These are phyloP conservation scores for Xiphorhynchus erythropygius DNA, from an alignment of 2,797 vertebrate genomes.

Conservation along the genomic window DNA sequence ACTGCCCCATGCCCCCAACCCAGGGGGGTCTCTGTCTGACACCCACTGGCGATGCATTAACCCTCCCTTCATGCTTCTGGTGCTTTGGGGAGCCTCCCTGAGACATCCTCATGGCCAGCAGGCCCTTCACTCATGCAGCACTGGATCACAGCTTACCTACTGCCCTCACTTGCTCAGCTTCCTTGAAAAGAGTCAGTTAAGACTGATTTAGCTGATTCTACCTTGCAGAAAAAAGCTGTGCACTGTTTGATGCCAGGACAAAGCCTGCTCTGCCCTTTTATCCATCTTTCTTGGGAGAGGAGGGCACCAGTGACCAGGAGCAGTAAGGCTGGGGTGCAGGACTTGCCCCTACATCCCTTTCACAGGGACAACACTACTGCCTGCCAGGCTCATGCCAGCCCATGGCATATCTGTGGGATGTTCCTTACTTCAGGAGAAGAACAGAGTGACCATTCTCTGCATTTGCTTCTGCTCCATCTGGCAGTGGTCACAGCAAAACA, in stretches of 20 bases:
- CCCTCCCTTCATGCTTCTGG: accelerated
- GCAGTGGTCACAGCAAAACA: not conserved
- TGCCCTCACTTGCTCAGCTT: not conserved
- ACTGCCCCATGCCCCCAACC: accelerated
- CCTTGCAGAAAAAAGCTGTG: not conserved
- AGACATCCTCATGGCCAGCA: not conserved
- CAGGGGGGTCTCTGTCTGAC: not conserved
- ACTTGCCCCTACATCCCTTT: not conserved
- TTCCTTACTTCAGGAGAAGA: not conserved
- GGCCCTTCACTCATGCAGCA: not conserved
- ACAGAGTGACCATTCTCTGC: accelerated
- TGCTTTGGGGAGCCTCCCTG: not conserved
- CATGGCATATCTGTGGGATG: accelerated
- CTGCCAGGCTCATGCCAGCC: not conserved
- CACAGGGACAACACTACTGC: not conserved
- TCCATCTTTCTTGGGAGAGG: not conserved
- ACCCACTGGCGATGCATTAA: accelerated
- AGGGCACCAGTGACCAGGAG: accelerated
- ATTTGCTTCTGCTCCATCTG: accelerated
- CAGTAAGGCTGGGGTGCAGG: not conserved
- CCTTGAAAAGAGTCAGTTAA: not conserved
- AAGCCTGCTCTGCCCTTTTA: not conserved
- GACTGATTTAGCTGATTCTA: not conserved
- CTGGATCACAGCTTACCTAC: not conserved
- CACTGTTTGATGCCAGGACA: not conserved